These are phyloP conservation scores for Muscicapa adusta DNA, from an alignment of 2,113 vertebrate species.

Conservation along the genomic window DNA sequence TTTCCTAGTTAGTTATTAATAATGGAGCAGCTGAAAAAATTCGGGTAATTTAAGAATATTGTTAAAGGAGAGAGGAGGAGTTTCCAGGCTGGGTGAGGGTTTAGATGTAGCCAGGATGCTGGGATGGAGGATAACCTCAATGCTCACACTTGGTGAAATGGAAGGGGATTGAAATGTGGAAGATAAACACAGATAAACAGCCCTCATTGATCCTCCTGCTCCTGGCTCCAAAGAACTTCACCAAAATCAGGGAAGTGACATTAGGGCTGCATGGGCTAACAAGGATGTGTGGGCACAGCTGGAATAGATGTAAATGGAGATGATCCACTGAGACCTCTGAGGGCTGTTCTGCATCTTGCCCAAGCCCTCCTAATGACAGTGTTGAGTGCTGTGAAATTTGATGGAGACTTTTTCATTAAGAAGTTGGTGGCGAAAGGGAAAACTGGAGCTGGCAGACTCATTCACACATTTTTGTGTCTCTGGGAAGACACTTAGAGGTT, in stretches of 20 bases:
- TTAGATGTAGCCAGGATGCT: neutral
- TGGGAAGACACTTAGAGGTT: neutral
- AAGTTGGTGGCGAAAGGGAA: neutral
- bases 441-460: neutral
- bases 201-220: neutral
- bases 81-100: neutral
- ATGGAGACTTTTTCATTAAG: neutral
- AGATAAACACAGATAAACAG: fast-evolving
- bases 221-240: neutral
- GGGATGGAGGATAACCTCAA: neutral
- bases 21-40: neutral
- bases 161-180: neutral
- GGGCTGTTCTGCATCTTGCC: neutral
- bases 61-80: neutral
- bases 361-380: neutral
- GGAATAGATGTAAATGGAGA: neutral
- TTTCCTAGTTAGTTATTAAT: neutral
- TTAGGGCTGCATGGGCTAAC: neutral
- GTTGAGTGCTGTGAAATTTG: neutral
- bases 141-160: neutral
- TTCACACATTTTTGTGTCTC: neutral
- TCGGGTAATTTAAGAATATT: neutral
- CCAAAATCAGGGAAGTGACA: neutral
- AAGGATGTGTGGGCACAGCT: neutral
- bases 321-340: neutral